Conservation (phyloP, 2,113 vertebrate species). For the Delphinus delphis region DNA sequence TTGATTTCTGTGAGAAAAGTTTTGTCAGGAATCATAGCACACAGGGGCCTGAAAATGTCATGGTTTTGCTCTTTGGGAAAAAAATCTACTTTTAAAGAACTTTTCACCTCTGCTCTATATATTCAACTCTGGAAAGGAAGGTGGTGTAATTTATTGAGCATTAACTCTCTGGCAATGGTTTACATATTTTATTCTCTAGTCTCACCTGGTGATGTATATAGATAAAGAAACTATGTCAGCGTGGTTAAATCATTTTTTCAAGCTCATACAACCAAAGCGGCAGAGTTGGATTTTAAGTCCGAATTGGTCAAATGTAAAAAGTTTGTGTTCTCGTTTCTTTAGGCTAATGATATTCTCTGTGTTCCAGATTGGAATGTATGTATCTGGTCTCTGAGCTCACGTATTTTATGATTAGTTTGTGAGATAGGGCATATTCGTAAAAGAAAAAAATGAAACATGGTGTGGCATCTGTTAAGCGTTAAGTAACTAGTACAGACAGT, state of each 20-base stretch:
- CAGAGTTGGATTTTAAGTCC: background rate
- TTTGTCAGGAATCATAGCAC: background rate
- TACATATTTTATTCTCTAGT: background rate
- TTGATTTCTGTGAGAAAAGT: background rate
- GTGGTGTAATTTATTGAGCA: background rate
- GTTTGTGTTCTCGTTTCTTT: background rate
- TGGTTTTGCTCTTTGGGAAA: background rate
- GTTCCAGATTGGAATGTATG: background rate
- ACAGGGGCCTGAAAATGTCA: background rate
- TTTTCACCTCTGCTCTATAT: background rate
- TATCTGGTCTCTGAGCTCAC: background rate
- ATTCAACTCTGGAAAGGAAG: background rate
- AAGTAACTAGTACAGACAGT: accelerated
- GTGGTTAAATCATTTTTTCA: background rate
- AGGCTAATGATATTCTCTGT: accelerated
- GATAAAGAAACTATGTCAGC: background rate
- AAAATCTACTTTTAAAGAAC: background rate
- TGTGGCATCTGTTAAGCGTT: no score
- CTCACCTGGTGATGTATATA: background rate
- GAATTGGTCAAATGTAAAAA: background rate
- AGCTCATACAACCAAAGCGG: background rate
- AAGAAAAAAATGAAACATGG: background rate
- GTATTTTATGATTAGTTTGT: background rate
- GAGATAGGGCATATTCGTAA: background rate
- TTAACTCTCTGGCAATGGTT: background rate